These are phyloP conservation scores for Saguinus midas DNA, from an alignment of 2,113 vertebrate genomes.

Conservation along the genomic window DNA sequence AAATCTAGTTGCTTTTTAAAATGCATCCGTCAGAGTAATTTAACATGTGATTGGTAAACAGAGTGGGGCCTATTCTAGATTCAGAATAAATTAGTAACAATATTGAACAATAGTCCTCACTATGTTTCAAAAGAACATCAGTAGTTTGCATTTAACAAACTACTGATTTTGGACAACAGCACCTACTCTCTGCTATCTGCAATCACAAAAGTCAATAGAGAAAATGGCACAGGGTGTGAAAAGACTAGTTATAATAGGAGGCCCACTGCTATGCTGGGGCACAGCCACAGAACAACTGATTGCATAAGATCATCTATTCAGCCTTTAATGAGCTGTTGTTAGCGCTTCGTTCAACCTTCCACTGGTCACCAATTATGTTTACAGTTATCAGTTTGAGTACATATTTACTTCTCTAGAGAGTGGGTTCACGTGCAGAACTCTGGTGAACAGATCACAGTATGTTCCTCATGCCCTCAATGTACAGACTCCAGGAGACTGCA, in stretches of 20 bases:
- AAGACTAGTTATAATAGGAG: slow-evolving; percentile 57
- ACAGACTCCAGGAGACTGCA: slow-evolving; percentile 11
- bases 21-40: slow-evolving; percentile 60
- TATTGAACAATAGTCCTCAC: slow-evolving; percentile 43
- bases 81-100: slow-evolving; percentile 54
- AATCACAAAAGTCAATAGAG: slow-evolving; percentile 66
- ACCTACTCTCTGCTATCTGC: slow-evolving; percentile 47
- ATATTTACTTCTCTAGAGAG: slow-evolving; percentile 59
- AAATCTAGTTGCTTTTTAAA: slow-evolving; percentile 61
- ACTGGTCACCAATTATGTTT: slow-evolving; percentile 66
- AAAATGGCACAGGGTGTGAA: slow-evolving; percentile 62
- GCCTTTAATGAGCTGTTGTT: slow-evolving; percentile 54
- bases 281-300: slow-evolving; percentile 51
- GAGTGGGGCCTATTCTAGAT: slow-evolving; percentile 46
- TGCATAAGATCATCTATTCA: slow-evolving; percentile 66
- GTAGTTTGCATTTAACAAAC: slow-evolving; percentile 41
- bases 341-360: slow-evolving; percentile 35
- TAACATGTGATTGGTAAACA: slow-evolving; percentile 57
- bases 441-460: slow-evolving; percentile 12
- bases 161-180: slow-evolving; percentile 60
- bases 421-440: not conserved
- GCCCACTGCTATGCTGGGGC: slow-evolving; percentile 46
- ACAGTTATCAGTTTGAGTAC: slow-evolving; percentile 14
- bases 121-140: slow-evolving; percentile 56
- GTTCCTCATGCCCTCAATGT: not conserved